A percentile compares a stretch with the other conserved stretches of the same genome.
Conservation (phyloP, 2,113 vertebrate genomes). For the Sigmodon hispidus region DNA sequence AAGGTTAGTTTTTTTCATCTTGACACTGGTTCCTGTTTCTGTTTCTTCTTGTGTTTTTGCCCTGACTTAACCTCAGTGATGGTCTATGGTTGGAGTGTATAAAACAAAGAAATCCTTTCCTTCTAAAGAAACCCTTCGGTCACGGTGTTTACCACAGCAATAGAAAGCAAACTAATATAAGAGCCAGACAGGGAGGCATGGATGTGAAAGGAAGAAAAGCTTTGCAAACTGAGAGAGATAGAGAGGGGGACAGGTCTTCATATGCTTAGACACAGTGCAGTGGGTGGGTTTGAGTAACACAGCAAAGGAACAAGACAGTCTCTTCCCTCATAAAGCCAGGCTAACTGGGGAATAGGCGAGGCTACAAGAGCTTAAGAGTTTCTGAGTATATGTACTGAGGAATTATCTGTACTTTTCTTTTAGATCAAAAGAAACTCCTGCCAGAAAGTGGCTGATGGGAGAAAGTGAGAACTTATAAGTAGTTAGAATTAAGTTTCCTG, state of each 20-base stretch:
- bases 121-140: not conserved
- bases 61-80: not conserved
- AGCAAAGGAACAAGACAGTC: not conserved
- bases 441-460: not conserved
- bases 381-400: not conserved
- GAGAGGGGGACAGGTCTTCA: accelerated
- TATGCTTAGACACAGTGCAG: accelerated
- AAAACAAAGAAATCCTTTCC: not conserved
- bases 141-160: not conserved
- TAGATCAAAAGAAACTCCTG: not conserved
- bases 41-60: not conserved
- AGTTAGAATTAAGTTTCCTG: not conserved
- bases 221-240: not conserved
- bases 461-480: not conserved
- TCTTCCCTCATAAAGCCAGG: not conserved
- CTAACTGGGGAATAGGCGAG: not conserved
- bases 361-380: not conserved
- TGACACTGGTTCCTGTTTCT: not conserved
- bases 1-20: not conserved
- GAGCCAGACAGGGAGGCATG: not conserved
- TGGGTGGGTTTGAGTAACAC: not conserved
- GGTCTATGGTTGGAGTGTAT: not conserved
- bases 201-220: not conserved
- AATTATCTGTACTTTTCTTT: not conserved
- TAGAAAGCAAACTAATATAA: not conserved